These are phyloP conservation scores for Mionectes macconnelli DNA, from an alignment of 2,113 vertebrate species.

Conservation along the genomic window DNA sequence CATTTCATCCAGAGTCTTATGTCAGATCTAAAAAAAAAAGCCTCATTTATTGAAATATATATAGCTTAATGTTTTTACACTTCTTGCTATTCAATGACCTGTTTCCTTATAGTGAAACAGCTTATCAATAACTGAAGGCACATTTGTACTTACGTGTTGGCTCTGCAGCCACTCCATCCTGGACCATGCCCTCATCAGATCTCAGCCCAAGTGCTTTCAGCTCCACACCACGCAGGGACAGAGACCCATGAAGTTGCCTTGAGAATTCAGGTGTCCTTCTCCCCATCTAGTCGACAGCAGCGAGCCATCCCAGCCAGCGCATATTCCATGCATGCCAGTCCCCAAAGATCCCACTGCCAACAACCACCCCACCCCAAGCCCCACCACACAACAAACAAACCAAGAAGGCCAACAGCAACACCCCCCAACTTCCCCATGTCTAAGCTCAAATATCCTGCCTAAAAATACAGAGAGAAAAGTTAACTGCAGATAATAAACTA, in stretches of 20 bases:
- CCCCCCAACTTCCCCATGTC: rapidly evolving
- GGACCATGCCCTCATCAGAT: neutral
- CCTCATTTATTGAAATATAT: neutral
- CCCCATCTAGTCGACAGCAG: neutral
- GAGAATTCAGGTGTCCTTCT: neutral
- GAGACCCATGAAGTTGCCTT: rapidly evolving
- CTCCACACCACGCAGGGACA: neutral
- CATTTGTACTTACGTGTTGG: rapidly evolving
- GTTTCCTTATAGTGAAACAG: neutral
- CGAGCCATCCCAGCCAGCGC: neutral
- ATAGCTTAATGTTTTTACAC: neutral
- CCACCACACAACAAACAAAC: neutral
- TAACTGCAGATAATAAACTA: neutral
- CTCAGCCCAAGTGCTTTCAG: neutral
- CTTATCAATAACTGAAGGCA: neutral
- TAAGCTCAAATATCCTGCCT: neutral
- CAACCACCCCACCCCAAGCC: neutral
- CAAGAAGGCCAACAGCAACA: neutral
- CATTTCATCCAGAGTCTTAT: neutral
- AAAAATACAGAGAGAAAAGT: neutral
- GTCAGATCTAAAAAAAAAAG: neutral
- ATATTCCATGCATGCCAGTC: rapidly evolving
- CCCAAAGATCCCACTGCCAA: neutral
- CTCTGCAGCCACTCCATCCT: neutral
- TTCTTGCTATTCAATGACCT: neutral